These are phyloP conservation scores for Diorhabda carinulata DNA, from an alignment of 1,140 invertebrate species.

Conservation along the genomic window DNA sequence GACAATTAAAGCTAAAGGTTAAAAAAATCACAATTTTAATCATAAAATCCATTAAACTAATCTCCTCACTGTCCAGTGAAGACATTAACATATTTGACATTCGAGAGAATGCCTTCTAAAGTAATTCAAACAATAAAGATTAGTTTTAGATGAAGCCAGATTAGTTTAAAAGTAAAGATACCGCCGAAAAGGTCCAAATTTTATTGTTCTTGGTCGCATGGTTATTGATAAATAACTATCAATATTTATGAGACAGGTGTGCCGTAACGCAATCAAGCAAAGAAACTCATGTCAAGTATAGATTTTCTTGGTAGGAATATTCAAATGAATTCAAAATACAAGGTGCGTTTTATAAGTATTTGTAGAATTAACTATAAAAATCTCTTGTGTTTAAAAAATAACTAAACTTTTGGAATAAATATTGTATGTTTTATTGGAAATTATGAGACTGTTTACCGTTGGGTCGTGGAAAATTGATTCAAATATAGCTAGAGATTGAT, in stretches of 20 bases:
- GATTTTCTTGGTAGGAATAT: too few relatives aligned
- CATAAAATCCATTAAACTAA: neutral
- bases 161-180: neutral
- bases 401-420: too few relatives aligned
- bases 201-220: neutral
- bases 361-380: too few relatives aligned
- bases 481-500: too few relatives aligned
- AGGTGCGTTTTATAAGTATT: too few relatives aligned
- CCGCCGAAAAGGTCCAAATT: conserved; percentile 1
- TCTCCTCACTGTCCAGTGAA: neutral
- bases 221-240: neutral
- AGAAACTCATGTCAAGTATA: neutral
- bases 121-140: neutral
- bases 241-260: conserved; percentile 2
- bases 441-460: too few relatives aligned
- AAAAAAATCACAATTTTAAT: neutral
- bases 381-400: too few relatives aligned
- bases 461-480: too few relatives aligned
- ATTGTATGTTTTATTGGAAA: too few relatives aligned
- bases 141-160: neutral
- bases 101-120: neutral
- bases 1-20: neutral
- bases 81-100: conserved; percentile 2
- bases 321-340: too few relatives aligned
- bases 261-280: neutral